Evolutionary conservation across 2,113 vertebrate species (phyloP).

Genomic region (Falcunculus frontatus): DNA sequence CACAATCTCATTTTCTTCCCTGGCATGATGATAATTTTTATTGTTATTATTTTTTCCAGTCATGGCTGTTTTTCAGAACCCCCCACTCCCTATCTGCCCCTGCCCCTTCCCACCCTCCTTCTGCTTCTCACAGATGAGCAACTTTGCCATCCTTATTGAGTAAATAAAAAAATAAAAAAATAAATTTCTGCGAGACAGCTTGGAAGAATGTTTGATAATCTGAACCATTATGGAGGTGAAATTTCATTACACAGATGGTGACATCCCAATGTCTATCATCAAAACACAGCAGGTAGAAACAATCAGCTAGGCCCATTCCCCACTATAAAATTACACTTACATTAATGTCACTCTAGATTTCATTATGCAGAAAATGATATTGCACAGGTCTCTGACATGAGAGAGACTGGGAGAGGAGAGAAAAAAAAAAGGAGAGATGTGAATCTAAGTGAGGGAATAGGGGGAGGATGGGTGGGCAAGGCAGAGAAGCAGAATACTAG

Average conservation of each 20-base stretch:
- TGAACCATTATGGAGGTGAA: constrained; percentile 78
- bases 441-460: neutral
- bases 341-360: constrained; percentile 85
- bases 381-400: constrained; percentile 66
- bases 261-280: constrained; percentile 81
- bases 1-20: neutral
- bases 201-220: constrained; percentile 77
- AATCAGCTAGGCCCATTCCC: constrained; percentile 77
- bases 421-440: neutral
- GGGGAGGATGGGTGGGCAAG: neutral
- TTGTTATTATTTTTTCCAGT: neutral
- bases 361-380: constrained; percentile 80
- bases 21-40: neutral
- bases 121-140: neutral
- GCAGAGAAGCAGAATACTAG: neutral
- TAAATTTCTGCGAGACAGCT: constrained; percentile 50
- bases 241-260: constrained; percentile 86
- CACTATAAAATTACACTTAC: constrained; percentile 81
- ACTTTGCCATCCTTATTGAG: neutral
- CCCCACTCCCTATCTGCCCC: rapidly evolving
- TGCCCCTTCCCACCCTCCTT: neutral
- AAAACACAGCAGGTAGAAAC: constrained; percentile 84
- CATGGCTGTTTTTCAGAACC: neutral
- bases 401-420: neutral
- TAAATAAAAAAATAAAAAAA: constrained; percentile 69